Evolutionary conservation across 2,888 invertebrate genomes (phyloP).

Genomic region (Melangyna quadrimaculata): DNA sequence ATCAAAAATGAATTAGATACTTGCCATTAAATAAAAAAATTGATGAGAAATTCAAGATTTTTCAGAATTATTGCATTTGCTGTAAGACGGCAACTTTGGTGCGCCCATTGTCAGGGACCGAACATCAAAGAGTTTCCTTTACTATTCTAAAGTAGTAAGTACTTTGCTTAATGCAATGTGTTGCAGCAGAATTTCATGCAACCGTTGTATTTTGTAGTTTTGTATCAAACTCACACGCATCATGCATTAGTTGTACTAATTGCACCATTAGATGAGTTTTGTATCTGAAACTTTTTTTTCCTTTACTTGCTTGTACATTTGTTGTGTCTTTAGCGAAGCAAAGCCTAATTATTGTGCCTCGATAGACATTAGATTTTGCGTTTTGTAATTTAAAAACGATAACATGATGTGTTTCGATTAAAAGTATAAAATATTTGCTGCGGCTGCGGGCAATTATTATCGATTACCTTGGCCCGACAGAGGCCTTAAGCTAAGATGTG

Average conservation of each 20-base stretch:
- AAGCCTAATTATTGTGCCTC: background rate
- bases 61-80: background rate
- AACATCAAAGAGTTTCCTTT: slow-evolving; percentile 24
- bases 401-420: slow-evolving; percentile 37
- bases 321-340: background rate
- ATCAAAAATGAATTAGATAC: too few species aligned
- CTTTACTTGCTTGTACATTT: background rate
- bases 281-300: background rate
- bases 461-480: slow-evolving; percentile 11
- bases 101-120: background rate
- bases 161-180: background rate
- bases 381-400: slow-evolving; percentile 15
- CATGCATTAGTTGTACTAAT: slow-evolving; percentile 59
- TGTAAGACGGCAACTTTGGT: background rate
- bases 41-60: too few species aligned
- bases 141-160: background rate
- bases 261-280: slow-evolving; percentile 59
- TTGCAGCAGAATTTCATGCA: background rate
- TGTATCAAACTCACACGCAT: slow-evolving; percentile 50
- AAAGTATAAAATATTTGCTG: slow-evolving; percentile 10
- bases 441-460: slow-evolving; percentile 40
- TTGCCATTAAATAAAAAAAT: too few species aligned
- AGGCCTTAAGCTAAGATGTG: background rate
- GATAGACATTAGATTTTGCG: background rate
- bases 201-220: slow-evolving; percentile 35